These are phyloP conservation scores for Leucopsar rothschildi DNA, from an alignment of 2,113 vertebrate genomes.

Conservation along the genomic window DNA sequence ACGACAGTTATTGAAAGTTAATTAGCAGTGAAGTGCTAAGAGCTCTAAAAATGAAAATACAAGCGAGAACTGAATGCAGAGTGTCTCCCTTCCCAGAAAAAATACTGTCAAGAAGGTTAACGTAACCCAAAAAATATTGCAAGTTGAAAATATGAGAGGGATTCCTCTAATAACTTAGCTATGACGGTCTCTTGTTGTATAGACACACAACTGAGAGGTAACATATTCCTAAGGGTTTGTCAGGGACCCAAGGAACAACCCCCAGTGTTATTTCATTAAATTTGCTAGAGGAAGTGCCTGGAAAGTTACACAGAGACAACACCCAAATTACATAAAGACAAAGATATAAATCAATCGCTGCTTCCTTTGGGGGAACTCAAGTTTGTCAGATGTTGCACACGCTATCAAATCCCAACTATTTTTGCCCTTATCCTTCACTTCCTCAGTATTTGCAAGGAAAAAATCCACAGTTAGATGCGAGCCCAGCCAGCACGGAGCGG, in stretches of 20 bases:
- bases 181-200: background rate
- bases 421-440: constrained; percentile 43
- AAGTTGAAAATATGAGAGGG: background rate
- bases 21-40: constrained; percentile 59
- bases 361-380: background rate
- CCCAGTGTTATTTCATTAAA: background rate
- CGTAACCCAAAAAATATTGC: background rate
- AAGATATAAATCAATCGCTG: background rate
- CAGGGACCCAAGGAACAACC: background rate
- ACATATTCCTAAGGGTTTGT: background rate
- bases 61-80: background rate
- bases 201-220: background rate
- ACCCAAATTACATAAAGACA: background rate
- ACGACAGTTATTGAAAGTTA: constrained; percentile 56
- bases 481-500: background rate
- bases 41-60: constrained; percentile 58
- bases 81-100: constrained; percentile 3
- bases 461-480: background rate
- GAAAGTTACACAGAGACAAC: constrained; percentile 1
- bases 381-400: constrained; percentile 24
- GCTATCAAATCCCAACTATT: constrained; percentile 35
- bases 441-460: background rate
- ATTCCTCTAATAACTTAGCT: background rate
- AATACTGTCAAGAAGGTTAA: constrained; percentile 1
- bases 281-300: background rate